Conservation (phyloP, 2,888 invertebrate genomes). For the Oscheius sp. region DNA sequence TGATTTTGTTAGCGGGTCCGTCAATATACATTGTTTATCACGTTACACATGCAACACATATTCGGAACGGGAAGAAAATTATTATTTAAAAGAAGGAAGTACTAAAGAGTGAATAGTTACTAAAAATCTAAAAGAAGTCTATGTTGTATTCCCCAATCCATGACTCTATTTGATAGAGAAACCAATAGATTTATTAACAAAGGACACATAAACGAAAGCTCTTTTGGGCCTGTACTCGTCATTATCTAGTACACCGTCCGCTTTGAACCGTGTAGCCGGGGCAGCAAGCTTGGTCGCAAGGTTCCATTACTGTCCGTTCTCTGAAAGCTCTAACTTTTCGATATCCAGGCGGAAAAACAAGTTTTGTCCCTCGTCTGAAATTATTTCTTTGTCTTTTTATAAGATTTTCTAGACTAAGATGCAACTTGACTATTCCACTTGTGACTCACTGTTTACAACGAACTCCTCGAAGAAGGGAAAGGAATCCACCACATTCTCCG, state of each 20-base stretch:
- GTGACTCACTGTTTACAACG: conserved; percentile 59
- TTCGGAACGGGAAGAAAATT: too few relatives aligned
- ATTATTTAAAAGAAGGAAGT: too few relatives aligned
- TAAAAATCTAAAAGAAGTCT: too few relatives aligned
- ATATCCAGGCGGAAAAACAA: conserved; percentile 14
- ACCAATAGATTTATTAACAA: conserved; percentile 6
- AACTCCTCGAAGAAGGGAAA: conserved; percentile 60
- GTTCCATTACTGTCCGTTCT: conserved; percentile 62
- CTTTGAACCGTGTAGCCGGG: conserved; percentile 60
- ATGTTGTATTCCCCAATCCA: too few relatives aligned
- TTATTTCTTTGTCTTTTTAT: not conserved
- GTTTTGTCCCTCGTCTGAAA: conserved; percentile 1
- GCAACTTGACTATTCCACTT: not conserved
- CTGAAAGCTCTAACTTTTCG: conserved; percentile 48
- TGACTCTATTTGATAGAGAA: too few relatives aligned
- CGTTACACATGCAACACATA: too few relatives aligned
- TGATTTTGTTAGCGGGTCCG: too few relatives aligned
- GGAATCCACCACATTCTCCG: conserved; percentile 66
- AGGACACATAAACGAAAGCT: conserved; percentile 7
- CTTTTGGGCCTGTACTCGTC: conserved; percentile 10
- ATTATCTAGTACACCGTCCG: conserved; percentile 57
- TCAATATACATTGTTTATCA: too few relatives aligned
- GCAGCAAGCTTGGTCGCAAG: conserved; percentile 67
- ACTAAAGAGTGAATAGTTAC: too few relatives aligned
- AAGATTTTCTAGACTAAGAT: not conserved